phyloP scores from a whole-genome alignment of 2,113 vertebrate genomes.

The Australoheros scitulus region DNA sequence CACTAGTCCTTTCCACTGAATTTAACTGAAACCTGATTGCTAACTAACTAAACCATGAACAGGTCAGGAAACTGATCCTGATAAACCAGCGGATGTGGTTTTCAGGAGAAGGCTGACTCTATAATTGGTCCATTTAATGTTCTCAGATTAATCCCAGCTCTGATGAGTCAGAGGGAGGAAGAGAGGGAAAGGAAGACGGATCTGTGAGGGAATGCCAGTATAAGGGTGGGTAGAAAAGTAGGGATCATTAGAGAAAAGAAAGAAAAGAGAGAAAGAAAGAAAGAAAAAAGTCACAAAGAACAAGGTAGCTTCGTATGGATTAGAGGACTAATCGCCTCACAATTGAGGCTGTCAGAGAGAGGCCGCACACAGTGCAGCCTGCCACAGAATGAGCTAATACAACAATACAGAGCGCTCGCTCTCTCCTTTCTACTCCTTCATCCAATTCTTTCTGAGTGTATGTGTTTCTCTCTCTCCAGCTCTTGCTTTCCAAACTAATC shows the following conservation, averaged over 20 bases:
- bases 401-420: not conserved
- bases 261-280: not conserved
- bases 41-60: not conserved
- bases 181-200: not conserved
- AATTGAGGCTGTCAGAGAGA: slow-evolving; percentile 27
- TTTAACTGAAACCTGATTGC: not conserved
- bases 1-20: not conserved
- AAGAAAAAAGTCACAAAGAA: slow-evolving; percentile 18
- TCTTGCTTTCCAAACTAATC: slow-evolving; percentile 56
- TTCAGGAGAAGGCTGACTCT: not conserved
- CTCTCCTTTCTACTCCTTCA: not conserved
- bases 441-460: slow-evolving; percentile 3
- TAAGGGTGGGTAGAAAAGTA: not conserved
- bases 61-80: not conserved
- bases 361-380: slow-evolving; percentile 19
- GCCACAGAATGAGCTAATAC: slow-evolving; percentile 4
- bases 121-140: not conserved
- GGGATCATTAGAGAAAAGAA: not conserved
- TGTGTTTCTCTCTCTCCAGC: slow-evolving; percentile 9
- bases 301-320: slow-evolving; percentile 41
- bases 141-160: slow-evolving; percentile 18
- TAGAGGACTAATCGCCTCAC: slow-evolving; percentile 49
- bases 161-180: slow-evolving; percentile 29
- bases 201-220: not conserved
- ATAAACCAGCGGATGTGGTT: not conserved